A percentile compares a stretch with the other conserved stretches of the same genome.
phyloP scores from a whole-genome alignment of 2,888 invertebrate species.

The Meiosimyza decipiens region DNA sequence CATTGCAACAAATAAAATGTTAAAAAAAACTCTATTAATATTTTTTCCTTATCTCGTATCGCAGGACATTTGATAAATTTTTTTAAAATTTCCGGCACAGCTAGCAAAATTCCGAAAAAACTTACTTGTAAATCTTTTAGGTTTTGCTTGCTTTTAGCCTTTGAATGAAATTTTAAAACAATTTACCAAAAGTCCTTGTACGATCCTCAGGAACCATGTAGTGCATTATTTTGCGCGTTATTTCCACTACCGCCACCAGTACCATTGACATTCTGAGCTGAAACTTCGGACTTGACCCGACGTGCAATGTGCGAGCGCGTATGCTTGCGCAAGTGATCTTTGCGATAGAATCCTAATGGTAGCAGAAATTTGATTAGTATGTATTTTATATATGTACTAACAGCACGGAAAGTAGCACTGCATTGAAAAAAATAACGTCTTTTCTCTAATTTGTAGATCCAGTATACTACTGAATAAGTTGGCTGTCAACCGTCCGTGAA shows the following conservation, averaged over 20 bases:
- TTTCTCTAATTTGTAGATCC: not conserved
- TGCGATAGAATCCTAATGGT: slow-evolving; percentile 81
- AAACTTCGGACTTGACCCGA: slow-evolving; percentile 85
- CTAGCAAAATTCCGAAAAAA: slow-evolving; percentile 38
- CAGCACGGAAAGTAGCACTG: not conserved
- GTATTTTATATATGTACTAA: not conserved
- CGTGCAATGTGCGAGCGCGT: slow-evolving; percentile 86
- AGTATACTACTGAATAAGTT: too few species aligned
- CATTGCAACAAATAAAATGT: slow-evolving; percentile 10
- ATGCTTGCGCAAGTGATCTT: slow-evolving; percentile 87
- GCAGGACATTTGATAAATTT: slow-evolving; percentile 63
- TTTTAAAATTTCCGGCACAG: slow-evolving; percentile 56
- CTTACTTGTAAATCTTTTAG: slow-evolving; percentile 41
- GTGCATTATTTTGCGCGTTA: slow-evolving; percentile 63
- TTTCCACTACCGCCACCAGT: slow-evolving; percentile 52
- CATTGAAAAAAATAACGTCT: not conserved
- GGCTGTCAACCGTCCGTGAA: not conserved
- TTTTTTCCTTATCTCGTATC: slow-evolving; percentile 42
- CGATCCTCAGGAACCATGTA: slow-evolving; percentile 68
- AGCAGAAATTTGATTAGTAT: slow-evolving; percentile 20
- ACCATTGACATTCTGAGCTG: slow-evolving; percentile 72
- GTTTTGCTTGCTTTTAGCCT: slow-evolving; percentile 34
- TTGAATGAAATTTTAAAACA: slow-evolving; percentile 58
- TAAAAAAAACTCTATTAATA: slow-evolving; percentile 34
- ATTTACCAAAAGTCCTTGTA: slow-evolving; percentile 69